Evolutionary conservation across 2,113 vertebrate genomes (phyloP).

Genomic region (Tautogolabrus adspersus): DNA sequence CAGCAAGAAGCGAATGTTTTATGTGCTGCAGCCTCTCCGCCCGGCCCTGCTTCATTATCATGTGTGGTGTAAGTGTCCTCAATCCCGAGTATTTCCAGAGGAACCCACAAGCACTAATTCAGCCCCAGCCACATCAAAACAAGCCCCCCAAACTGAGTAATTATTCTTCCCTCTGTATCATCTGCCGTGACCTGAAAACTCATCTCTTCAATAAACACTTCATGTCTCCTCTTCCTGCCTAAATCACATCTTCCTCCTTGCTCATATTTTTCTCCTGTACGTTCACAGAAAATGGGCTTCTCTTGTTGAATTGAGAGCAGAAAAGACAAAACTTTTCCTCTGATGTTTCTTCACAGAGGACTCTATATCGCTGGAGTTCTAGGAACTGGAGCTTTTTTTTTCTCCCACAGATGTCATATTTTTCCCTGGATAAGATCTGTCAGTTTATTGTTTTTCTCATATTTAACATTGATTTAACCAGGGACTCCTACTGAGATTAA

Average conservation of each 20-base stretch:
- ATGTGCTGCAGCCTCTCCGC: conserved; percentile 3
- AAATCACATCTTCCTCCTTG: conserved; percentile 51
- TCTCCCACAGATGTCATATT: background rate
- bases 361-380: conserved; percentile 5
- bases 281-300: conserved; percentile 48
- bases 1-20: conserved; percentile 25
- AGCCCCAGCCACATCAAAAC: conserved; percentile 70
- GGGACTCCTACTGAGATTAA: background rate
- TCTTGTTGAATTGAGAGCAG: conserved; percentile 15
- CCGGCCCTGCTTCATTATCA: conserved; percentile 52
- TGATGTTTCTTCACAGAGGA: conserved; percentile 6
- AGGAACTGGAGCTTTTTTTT: conserved; percentile 14
- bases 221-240: conserved; percentile 48
- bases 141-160: conserved; percentile 65
- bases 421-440: conserved; percentile 3
- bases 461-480: conserved; percentile 4
- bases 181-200: conserved; percentile 69
- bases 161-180: conserved; percentile 65
- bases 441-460: background rate
- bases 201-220: conserved; percentile 72
- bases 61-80: conserved; percentile 54
- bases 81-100: conserved; percentile 52
- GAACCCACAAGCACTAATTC: conserved; percentile 67
- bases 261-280: conserved; percentile 27
- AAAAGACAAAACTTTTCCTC: background rate